These are phyloP conservation scores for Hypomesus transpacificus DNA, from an alignment of 2,113 vertebrate species.

Conservation along the genomic window DNA sequence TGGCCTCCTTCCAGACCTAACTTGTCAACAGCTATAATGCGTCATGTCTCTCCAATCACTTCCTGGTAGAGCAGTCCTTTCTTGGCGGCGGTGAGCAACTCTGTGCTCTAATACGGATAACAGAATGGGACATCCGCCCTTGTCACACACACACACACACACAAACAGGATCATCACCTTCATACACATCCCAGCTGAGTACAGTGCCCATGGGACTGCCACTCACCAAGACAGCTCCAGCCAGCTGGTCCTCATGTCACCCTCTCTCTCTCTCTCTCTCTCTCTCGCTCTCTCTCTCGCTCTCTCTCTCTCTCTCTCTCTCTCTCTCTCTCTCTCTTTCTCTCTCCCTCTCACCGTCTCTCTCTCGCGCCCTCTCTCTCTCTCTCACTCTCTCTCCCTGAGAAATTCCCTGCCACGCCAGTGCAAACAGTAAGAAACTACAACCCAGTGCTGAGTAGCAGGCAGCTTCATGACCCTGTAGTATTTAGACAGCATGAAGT, in stretches of 20 bases:
- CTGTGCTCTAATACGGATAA: not conserved
- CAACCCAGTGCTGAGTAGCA: not conserved
- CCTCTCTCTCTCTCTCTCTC: not conserved
- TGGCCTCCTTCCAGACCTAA: not conserved
- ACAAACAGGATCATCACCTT: not conserved
- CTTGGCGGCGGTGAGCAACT: not conserved
- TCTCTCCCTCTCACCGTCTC: too few species aligned
- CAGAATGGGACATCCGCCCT: conserved; percentile 4
- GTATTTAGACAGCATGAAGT: not conserved
- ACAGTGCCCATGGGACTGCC: conserved; percentile 4
- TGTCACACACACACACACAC: conserved; percentile 7
- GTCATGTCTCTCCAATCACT: conserved; percentile 6
- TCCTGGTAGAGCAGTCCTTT: conserved; percentile 3
- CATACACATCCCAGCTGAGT: not conserved
- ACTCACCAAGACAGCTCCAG: conserved; percentile 4
- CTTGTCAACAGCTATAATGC: conserved; percentile 14
- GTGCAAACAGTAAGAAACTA: not conserved
- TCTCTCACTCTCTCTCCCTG: not conserved
- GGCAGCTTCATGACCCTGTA: not conserved
- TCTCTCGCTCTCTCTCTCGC: too few species aligned
- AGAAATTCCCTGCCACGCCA: not conserved
- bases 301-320: too few species aligned
- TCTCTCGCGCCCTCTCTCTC: too few species aligned
- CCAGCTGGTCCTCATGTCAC: conserved; percentile 23
- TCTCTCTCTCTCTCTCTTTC: too few species aligned